phyloP scores from a whole-genome alignment of 2,113 vertebrate species.

The Clinocottus analis region DNA sequence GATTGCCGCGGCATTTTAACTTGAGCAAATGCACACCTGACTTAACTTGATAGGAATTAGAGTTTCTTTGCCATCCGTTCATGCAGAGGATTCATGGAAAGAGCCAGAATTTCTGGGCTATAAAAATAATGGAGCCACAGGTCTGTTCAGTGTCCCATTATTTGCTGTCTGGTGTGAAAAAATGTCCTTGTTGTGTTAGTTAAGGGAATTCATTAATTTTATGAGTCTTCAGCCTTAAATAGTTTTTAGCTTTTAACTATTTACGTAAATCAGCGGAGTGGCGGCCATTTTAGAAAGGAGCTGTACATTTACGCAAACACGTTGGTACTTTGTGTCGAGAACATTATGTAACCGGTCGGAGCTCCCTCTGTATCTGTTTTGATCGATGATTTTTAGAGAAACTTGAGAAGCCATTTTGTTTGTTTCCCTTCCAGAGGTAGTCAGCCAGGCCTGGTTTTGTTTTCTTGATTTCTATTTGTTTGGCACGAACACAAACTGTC shows the following conservation, averaged over 20 bases:
- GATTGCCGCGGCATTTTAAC: conserved; percentile 36
- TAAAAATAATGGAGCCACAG: neutral
- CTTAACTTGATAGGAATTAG: conserved; percentile 17
- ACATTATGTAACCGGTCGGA: too few relatives aligned
- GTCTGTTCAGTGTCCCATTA: conserved; percentile 2
- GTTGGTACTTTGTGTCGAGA: too few relatives aligned
- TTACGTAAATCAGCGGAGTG: too few relatives aligned
- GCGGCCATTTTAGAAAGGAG: too few relatives aligned
- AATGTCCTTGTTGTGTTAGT: neutral
- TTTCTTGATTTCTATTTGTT: too few relatives aligned
- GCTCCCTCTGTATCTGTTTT: too few relatives aligned
- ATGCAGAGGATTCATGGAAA: neutral
- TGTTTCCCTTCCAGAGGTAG: too few relatives aligned
- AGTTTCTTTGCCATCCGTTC: conserved; percentile 37
- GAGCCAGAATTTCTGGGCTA: neutral
- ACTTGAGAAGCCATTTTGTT: too few relatives aligned
- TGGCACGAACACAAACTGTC: too few relatives aligned
- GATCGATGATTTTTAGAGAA: too few relatives aligned
- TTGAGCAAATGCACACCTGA: conserved; percentile 23
- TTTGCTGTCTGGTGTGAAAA: neutral
- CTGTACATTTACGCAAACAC: too few relatives aligned
- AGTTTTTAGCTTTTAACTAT: conserved; percentile 6
- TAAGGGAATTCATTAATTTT: neutral
- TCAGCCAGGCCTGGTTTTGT: too few relatives aligned
- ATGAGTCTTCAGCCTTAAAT: neutral